Base-by-base conservation (phyloP, 2,888 invertebrate species). In the Leucozona laternaria region DNA sequence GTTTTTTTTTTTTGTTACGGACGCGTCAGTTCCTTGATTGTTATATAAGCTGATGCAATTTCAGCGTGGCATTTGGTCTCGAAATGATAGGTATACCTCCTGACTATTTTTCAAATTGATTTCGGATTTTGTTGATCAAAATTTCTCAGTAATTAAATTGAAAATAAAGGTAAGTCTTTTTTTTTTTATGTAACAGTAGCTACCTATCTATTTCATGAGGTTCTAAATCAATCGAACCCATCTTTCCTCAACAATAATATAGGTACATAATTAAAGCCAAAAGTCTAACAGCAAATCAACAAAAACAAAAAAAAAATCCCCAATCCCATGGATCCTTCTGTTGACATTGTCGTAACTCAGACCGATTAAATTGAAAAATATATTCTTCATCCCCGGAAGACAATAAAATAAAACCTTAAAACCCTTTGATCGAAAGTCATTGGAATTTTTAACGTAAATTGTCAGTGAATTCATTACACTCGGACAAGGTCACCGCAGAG, bases 401-500 rank as follows among this genome's bases (percentile, higher is more conserved):
- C 68, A 77, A 64, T 77, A 81, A 77, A 71, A 53, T 43, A 50
- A 37, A 75, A 60, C 57, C 20, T 58, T 22, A 22, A 40, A 80
- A 70, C 71, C 71, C 64, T 79, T 84, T 75, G 50, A 71, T 76
- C 71, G 71, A 66, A 84, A 70, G 75, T 68, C 79, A 71, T 43
- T 45, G 72, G 50, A 85, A 85, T 81, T 28, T 78, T 66, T 4
- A 73, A 81, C 62, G 73, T 70, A 78, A 70, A 53, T 81, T 78
- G 53, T 78, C 73, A 43, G 70, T 73, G 81, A 81, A 81, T 86
- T 79, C 82, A 86, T 86, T 86, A 82, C 15, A 20, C 40, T 28
- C 28, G 70, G 34, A 53, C 86, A 86, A 86, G 86, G 86, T 86
- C 78, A 82, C 15, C 64, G 2, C 28, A 70, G 70, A 86, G 86